Base-by-base conservation (phyloP, 2,888 invertebrate genomes). In the Cordylochernes scorpioides region DNA sequence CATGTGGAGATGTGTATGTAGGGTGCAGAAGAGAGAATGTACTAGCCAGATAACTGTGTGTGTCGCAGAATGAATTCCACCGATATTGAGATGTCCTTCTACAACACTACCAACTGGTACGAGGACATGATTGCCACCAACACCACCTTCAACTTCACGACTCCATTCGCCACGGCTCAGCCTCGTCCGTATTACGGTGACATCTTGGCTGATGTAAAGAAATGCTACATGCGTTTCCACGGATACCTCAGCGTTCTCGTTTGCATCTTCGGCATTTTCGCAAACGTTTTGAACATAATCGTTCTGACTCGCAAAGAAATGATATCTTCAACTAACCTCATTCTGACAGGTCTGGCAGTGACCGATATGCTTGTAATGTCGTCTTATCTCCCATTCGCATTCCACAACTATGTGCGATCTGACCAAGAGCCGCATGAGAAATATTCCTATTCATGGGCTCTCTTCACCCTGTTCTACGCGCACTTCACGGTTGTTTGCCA, bases 311-410 rank as follows among this genome's bases (percentile, higher is more conserved):
- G 78, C 9, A 68, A 71, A 16, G 78, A 82, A 52, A 86, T 88
- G 82, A 45, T 51, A 9, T 77, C 78, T 33, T 71, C 86, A 3
- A 86, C 82, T 16, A 88, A 88, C 56, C 68, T 73, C 28, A 80
- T 88, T 35, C 65, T 88, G 21, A 80, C 80, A 0, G 57, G 54
- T 45, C 42, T 84, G 16, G 88, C 88, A 0, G 68, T 84, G 9
- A 78, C 86, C 13, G 88, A 91, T 50, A 63, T 88, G 17, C 62
- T 82, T 9, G 84, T 86, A n/a, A 86, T 88, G 45, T 31, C 48
- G 28, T 80, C 80, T 45, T 88, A 86, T 52, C 72, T 88, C 38
- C 84, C 86, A 0, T 84, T 74, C 51, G 70, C 74, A 2, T 63
- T 72, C 29, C 74, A 78, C 50, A 68, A 68, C 51, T 73, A 71